These are phyloP conservation scores for Bergia sp. DNA, from an alignment of 92 coral and sea anemone genomes.

Conservation along the genomic window DNA sequence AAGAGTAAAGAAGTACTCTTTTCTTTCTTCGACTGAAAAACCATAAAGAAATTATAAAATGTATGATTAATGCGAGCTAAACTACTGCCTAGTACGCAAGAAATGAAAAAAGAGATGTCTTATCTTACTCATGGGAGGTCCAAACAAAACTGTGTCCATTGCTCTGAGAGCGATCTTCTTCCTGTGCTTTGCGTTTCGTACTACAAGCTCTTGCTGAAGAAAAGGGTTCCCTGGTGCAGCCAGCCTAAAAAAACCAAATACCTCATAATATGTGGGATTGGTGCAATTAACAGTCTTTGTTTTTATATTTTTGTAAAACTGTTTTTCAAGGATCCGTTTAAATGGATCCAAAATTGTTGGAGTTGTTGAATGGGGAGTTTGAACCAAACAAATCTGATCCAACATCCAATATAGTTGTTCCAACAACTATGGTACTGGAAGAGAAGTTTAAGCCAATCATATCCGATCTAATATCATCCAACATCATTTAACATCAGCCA, in stretches of 20 bases:
- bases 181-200: slow-evolving; percentile 49
- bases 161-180: slow-evolving; percentile 68
- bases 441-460: too few species aligned
- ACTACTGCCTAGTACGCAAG: neutral
- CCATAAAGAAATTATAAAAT: too few species aligned
- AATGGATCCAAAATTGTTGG: slow-evolving; percentile 11
- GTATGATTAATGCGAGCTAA: too few species aligned
- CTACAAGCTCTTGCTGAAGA: slow-evolving; percentile 47
- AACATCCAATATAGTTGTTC: too few species aligned
- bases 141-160: slow-evolving; percentile 66
- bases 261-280: neutral
- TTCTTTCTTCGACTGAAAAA: too few species aligned
- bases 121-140: slow-evolving; percentile 57
- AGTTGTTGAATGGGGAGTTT: neutral
- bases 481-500: neutral
- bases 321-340: neutral
- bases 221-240: slow-evolving; percentile 52
- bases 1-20: too few species aligned
- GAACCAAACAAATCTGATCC: neutral
- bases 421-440: neutral
- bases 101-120: neutral
- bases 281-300: neutral
- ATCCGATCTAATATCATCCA: neutral
- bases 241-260: slow-evolving; percentile 27
- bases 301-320: too few species aligned